A percentile compares a stretch with the other conserved stretches of the same genome.
Evolutionary conservation across 2,888 invertebrate genomes (phyloP).

Genomic region (Petrophora chlorosata): DNA sequence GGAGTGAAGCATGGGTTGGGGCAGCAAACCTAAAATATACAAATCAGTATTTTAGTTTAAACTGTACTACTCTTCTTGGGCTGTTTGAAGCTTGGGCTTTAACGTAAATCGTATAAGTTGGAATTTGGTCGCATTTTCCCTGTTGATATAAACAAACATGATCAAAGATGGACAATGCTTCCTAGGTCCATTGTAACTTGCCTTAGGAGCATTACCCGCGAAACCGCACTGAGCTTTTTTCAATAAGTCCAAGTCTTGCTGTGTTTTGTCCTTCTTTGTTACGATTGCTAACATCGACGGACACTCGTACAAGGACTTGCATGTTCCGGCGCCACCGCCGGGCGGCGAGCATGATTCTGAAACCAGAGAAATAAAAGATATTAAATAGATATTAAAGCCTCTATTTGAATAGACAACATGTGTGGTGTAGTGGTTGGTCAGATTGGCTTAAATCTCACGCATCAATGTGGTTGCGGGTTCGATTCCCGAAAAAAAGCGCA

Average conservation of each 20-base stretch:
- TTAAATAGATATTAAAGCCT: neutral
- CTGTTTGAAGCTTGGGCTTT: too few species aligned
- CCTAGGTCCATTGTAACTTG: constrained; percentile 28
- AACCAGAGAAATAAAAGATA: too few species aligned
- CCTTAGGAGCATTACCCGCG: constrained; percentile 49
- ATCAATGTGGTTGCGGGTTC: too few species aligned
- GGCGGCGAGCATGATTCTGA: constrained; percentile 63
- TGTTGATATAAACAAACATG: too few species aligned
- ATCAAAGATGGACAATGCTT: too few species aligned
- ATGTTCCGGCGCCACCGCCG: constrained; percentile 57
- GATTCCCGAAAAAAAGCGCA: too few species aligned
- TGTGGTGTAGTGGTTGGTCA: too few species aligned
- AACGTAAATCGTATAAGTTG: too few species aligned
- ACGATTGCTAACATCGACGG: constrained; percentile 51
- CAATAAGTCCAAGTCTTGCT: constrained; percentile 66
- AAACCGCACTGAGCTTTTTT: constrained; percentile 61
- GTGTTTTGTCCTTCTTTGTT: constrained; percentile 52
- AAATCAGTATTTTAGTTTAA: neutral
- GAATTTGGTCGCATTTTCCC: too few species aligned
- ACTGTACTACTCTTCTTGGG: too few species aligned
- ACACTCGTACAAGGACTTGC: constrained; percentile 68
- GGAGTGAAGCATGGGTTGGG: constrained; percentile 50
- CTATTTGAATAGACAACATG: too few species aligned
- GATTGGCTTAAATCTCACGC: too few species aligned
- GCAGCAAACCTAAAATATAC: constrained; percentile 55